Base-by-base conservation (phyloP, 2,888 invertebrate species). In the Catocala fraxini region DNA sequence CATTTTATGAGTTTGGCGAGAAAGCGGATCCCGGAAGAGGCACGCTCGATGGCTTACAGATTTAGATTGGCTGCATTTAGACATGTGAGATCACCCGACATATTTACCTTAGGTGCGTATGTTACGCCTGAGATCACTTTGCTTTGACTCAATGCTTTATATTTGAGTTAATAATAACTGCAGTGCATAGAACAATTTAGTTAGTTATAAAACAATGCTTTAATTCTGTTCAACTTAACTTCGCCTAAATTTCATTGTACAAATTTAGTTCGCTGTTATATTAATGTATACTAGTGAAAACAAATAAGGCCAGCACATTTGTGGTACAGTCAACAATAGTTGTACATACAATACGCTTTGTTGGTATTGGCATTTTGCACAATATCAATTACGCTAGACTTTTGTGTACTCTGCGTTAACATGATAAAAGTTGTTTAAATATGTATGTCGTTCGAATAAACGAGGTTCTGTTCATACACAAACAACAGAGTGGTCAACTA, bases 21-120 rank as follows among this genome's bases (percentile, higher is more conserved):
- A 91, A 91, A 89, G 89, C 87, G 83, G 83, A 86, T 87, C 88
- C 88, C 89, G 90, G 91, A 91, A 91, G 88, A 84, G 83, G 82
- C 83, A 82, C 83, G 79, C 68, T 77, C 81, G 83, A 88, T 86
- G 81, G 84, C 83, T 84, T 87, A 91, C 91, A 81, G 86, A 92
- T 91, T 91, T 91, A 92, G 90, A 87, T 80, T 75, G 74, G 86
- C 89, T 90, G 89, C 89, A 90, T 92, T 91, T 91, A 90, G 89
- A 89, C 77, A 84, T 89, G 89, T 92, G 90, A 91, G 89, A 90
- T 92, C 91, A 92, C 80, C 86, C 80, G 80, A 78, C 85, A 86
- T 84, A 89, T 88, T 88, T 78, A 74, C 71, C 70, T 82, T 76
- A 68, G 68, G 71, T 65, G 64, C 73, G 70, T 75, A 75, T 72